phyloP scores from a whole-genome alignment of 1,140 invertebrate genomes.

The Vanessa tameamea region DNA sequence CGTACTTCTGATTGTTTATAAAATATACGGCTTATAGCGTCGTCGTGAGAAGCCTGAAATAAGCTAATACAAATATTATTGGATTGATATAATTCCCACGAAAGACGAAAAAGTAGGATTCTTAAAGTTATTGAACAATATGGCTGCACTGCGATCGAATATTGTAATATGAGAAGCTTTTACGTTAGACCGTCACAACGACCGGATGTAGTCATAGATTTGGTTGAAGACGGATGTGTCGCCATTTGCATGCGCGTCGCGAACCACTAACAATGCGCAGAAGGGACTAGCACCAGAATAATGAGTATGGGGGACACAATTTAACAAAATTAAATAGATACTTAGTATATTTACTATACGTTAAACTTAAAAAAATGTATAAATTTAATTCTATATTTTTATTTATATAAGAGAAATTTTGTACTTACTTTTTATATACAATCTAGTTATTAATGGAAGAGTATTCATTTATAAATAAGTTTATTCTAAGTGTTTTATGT shows the following conservation, averaged over 20 bases:
- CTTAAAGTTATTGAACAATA: slow-evolving; percentile 1
- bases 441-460: too few relatives aligned
- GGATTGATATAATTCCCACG: background rate
- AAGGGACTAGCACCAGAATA: slow-evolving; percentile 51
- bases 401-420: too few relatives aligned
- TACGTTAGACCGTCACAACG: slow-evolving; percentile 47
- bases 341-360: background rate
- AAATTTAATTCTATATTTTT: too few relatives aligned
- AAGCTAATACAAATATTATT: background rate
- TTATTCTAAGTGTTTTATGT: too few relatives aligned
- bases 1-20: background rate
- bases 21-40: background rate
- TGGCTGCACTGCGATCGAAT: slow-evolving; percentile 27
- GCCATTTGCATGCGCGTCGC: slow-evolving; percentile 70
- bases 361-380: too few relatives aligned
- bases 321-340: slow-evolving; percentile 27
- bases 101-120: slow-evolving; percentile 17
- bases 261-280: slow-evolving; percentile 62
- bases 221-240: slow-evolving; percentile 69
- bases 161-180: slow-evolving; percentile 38
- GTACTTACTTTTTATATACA: too few relatives aligned
- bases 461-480: too few relatives aligned
- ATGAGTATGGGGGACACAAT: slow-evolving; percentile 44
- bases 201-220: slow-evolving; percentile 73
- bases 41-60: background rate